Base-by-base conservation (phyloP, 2,797 vertebrate species). In the Synaphobranchus kaupii region DNA sequence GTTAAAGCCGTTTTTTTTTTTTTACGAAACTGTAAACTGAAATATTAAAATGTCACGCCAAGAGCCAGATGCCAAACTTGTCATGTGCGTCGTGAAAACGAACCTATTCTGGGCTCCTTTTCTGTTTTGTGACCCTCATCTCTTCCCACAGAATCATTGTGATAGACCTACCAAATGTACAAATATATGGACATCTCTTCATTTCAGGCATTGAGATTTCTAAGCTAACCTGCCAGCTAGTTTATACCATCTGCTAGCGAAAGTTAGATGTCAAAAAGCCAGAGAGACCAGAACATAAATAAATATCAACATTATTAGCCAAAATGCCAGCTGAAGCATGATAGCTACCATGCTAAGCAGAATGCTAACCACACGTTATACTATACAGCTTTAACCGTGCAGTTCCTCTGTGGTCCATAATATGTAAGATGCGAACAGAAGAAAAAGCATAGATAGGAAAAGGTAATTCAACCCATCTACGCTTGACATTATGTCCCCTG, bases 21-120 rank as follows among this genome's bases (percentile, higher is more conserved):
- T 76, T 81, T 50, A 81, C 50, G 78, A 81, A 81, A 81, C 78
- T 50, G 22, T 50, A 81, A 25, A 48, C 44, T 81, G 47, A 81
- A n/a, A 13, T 50, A 81, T 22, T 44, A 78, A 44, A 78, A 78
- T 44, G 34, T 44, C 47, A 15, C 8, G 39, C 13, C 73, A 44
- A 81, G 22, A 48, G 17, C 78, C 78, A 81, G 6, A 81, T 50
- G 78, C 78, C 28, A 31, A 71, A 31, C 34, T 78, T 60, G 15
- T 78, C 34, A 78, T 0, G 44, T 15, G 34, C 9, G 20, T 44
- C 50, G 9, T 50, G 47, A 81, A 50, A 81, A 25, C 22, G n/a
- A 10, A 25, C 0, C 25, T 10, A 50, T 22, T 25, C 25, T 50
- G 73, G 73, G 73, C 22, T 50, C 44, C 47, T 78, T 78, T 78